Percentiles rank a stretch among this genome's conserved stretches.
Evolutionary conservation across 2,113 vertebrate genomes (phyloP).

Genomic region (Oncorhynchus gorbuscha): DNA sequence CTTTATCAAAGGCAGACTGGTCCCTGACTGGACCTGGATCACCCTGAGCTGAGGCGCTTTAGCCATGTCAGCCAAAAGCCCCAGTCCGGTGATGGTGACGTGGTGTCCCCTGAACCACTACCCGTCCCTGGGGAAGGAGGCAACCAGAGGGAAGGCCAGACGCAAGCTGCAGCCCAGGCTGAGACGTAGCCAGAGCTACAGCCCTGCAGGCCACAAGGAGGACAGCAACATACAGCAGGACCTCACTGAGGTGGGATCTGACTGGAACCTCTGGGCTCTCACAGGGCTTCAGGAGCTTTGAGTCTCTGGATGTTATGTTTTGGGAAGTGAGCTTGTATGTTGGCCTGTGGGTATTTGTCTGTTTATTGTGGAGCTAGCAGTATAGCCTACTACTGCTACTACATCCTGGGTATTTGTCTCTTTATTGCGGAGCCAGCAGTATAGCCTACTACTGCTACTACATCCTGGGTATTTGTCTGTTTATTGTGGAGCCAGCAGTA

Average conservation of each 20-base stretch:
- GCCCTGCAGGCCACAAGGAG: not conserved
- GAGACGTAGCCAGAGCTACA: not conserved
- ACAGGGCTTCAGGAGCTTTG: too few species aligned
- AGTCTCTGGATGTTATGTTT: too few species aligned
- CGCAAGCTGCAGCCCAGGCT: not conserved
- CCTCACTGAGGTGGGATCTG: not conserved
- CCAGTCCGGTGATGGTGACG: not conserved
- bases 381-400: too few species aligned
- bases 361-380: not conserved
- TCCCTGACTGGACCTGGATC: not conserved
- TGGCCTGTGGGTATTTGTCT: too few species aligned
- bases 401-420: too few species aligned
- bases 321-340: too few species aligned
- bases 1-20: not conserved
- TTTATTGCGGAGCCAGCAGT: too few species aligned
- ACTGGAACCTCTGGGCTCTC: not conserved
- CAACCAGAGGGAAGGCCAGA: not conserved
- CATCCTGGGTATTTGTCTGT: too few species aligned
- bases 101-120: slow-evolving; percentile 39
- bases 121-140: slow-evolving; percentile 21
- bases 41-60: not conserved
- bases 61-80: slow-evolving; percentile 2
- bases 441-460: too few species aligned
- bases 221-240: not conserved
- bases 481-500: too few species aligned